Evolutionary conservation across 2,113 vertebrate species (phyloP).

Genomic region (Dicaeum eximium): DNA sequence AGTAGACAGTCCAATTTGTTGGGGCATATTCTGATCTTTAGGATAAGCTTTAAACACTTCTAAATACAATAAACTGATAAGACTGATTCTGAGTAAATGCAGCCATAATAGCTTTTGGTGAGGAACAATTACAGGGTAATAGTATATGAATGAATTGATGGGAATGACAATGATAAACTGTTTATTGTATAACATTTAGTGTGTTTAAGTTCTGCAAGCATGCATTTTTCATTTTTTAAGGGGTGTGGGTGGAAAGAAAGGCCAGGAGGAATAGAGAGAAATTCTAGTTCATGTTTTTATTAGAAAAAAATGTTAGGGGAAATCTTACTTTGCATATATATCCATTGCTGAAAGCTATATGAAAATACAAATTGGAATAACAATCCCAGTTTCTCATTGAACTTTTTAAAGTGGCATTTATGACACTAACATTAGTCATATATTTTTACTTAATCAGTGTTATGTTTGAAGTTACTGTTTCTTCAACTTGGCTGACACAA

Average conservation of each 20-base stretch:
- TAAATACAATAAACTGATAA: neutral
- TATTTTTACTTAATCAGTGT: neutral
- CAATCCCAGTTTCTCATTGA: neutral
- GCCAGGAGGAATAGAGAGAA: neutral
- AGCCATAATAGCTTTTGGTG: neutral
- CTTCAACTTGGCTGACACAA: neutral
- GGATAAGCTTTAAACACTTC: slow-evolving; percentile 20
- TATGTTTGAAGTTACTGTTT: neutral
- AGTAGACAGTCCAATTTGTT: neutral
- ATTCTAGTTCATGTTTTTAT: neutral
- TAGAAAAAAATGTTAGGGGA: neutral
- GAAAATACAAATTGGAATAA: neutral
- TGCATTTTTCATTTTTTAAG: neutral
- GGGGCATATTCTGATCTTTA: slow-evolving; percentile 23
- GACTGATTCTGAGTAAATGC: neutral
- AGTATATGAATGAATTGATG: neutral
- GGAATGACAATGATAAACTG: neutral
- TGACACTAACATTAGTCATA: neutral
- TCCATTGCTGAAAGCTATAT: neutral
- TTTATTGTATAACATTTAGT: neutral
- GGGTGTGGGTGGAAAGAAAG: neutral
- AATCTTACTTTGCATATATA: neutral
- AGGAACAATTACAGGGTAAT: neutral
- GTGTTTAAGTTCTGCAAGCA: neutral
- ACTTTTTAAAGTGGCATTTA: neutral